These are phyloP conservation scores for Lucinisca nassula DNA, from an alignment of 2,888 invertebrate genomes.

Conservation along the genomic window DNA sequence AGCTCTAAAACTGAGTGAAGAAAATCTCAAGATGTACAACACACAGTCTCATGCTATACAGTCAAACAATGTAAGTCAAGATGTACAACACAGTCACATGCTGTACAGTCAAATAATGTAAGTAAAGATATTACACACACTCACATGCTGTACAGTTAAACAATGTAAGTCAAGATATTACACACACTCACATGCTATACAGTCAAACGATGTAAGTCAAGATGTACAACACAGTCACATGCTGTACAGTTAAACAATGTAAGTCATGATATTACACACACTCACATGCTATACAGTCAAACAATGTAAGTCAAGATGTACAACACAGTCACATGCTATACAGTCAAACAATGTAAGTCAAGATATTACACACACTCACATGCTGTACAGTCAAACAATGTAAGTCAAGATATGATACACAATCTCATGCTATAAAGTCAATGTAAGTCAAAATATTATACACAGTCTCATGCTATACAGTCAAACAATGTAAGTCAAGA, in stretches of 20 bases:
- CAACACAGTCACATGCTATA: constrained; percentile 16
- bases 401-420: background rate
- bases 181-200: constrained; percentile 10
- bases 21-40: constrained; percentile 92
- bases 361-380: background rate
- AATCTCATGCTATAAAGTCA: background rate
- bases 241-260: background rate
- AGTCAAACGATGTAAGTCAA: constrained; percentile 38
- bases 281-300: background rate
- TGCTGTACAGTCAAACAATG: background rate
- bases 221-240: background rate
- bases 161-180: constrained; percentile 50
- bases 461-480: constrained; percentile 10
- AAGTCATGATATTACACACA: background rate
- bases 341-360: constrained; percentile 40
- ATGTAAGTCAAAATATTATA: constrained; percentile 50
- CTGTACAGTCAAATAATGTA: background rate
- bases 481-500: constrained; percentile 38
- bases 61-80: constrained; percentile 38
- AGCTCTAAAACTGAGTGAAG: constrained; percentile 93
- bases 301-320: constrained; percentile 46
- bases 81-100: background rate
- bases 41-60: constrained; percentile 10
- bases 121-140: background rate
- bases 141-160: background rate